These are phyloP conservation scores for Tridacna gigas DNA, from an alignment of 2,888 invertebrate species.

Conservation along the genomic window DNA sequence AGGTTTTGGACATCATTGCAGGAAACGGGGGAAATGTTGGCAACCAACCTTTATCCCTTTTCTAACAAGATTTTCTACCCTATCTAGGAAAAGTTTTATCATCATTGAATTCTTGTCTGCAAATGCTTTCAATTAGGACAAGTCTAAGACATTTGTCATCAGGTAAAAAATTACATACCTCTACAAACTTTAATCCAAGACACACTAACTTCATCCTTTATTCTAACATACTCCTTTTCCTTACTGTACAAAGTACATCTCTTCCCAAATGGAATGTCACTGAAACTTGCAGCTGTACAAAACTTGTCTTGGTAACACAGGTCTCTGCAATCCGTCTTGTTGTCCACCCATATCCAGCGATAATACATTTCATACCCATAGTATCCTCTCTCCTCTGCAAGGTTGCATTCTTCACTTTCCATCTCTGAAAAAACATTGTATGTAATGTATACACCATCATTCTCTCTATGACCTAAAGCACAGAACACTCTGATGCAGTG, in stretches of 20 bases:
- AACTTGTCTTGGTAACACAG: background rate
- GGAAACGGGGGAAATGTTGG: no score
- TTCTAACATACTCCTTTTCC: background rate
- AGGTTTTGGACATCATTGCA: no score
- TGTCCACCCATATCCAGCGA: slow-evolving; percentile 7
- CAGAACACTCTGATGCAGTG: no score
- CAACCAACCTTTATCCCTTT: no score
- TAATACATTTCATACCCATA: slow-evolving; percentile 21
- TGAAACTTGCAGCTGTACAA: slow-evolving; percentile 16
- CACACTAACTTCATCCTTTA: slow-evolving; percentile 1
- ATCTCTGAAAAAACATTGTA: background rate
- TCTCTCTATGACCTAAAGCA: no score
- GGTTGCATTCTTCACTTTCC: background rate
- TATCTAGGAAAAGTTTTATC: no score
- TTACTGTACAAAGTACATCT: slow-evolving; percentile 27
- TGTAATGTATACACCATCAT: no score
- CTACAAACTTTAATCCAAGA: slow-evolving; percentile 27
- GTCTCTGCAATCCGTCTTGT: background rate
- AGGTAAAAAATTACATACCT: background rate
- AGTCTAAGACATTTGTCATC: no score
- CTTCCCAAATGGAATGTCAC: slow-evolving; percentile 27
- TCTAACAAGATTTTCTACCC: no score
- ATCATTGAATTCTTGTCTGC: no score
- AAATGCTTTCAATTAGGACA: no score
- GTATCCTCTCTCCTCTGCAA: slow-evolving; percentile 26